A percentile compares a stretch with the other conserved stretches of the same genome.
phyloP scores from a whole-genome alignment of 1,140 invertebrate genomes.

The Drosophila nigromelanica region DNA sequence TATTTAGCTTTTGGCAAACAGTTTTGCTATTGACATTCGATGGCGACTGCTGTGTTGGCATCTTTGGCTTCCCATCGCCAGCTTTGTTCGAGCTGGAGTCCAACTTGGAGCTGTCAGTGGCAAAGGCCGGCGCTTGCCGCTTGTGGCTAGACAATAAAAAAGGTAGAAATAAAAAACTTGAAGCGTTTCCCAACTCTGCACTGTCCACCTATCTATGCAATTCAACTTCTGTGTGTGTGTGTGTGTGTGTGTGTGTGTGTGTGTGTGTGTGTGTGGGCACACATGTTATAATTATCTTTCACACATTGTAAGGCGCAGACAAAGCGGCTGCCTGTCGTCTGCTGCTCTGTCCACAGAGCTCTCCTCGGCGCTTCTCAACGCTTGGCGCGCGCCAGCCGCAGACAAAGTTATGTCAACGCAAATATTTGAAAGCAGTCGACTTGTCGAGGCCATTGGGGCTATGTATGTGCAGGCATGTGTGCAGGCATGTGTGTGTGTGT shows the following conservation, averaged over 20 bases:
- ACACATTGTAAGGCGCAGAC: constrained; percentile 66
- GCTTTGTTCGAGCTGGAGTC: constrained; percentile 28
- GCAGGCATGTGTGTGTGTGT: background rate
- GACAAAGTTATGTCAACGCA: constrained; percentile 80
- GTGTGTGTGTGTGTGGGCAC: constrained; percentile 30
- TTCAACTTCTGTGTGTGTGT: background rate
- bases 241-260: constrained; percentile 20
- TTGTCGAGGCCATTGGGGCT: constrained; percentile 32
- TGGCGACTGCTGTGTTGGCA: constrained; percentile 63
- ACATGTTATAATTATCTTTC: constrained; percentile 78
- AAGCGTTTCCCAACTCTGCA: constrained; percentile 17
- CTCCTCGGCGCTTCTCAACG: constrained; percentile 11
- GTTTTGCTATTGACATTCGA: constrained; percentile 74
- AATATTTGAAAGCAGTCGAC: constrained; percentile 70
- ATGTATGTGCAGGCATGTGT: background rate
- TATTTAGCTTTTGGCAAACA: constrained; percentile 69
- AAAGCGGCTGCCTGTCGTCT: constrained; percentile 60
- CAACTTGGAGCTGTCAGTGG: constrained; percentile 58
- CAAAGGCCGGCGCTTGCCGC: constrained; percentile 57
- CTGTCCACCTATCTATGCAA: constrained; percentile 19
- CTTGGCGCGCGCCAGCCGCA: constrained; percentile 68
- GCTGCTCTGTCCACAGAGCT: background rate
- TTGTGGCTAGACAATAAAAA: constrained; percentile 52
- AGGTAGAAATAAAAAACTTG: constrained; percentile 25
- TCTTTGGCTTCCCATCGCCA: constrained; percentile 42